Percentiles rank a stretch among this genome's conserved stretches.
Conservation (phyloP, 2,888 invertebrate species). For the Chydorus sphaericus region DNA sequence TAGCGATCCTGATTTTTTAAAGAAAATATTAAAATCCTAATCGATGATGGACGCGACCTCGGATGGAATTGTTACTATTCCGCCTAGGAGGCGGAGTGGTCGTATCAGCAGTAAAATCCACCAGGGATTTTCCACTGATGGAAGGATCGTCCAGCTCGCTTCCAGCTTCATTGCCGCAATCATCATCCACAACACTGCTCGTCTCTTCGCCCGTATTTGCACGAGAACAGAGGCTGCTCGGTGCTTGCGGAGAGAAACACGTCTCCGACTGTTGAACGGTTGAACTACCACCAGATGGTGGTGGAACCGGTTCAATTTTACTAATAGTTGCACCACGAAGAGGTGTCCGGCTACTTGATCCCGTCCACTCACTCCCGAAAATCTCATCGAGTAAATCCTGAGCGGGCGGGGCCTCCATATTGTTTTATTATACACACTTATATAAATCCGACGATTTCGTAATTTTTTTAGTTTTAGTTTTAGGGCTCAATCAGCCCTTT, state of each 20-base stretch:
- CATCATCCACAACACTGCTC: conserved; percentile 11
- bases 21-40: background rate
- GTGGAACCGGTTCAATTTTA: background rate
- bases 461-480: background rate
- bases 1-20: background rate
- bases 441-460: no score
- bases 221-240: no score
- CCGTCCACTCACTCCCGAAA: conserved; percentile 22
- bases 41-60: conserved; percentile 34
- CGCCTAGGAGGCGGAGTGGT: conserved; percentile 23
- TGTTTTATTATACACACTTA: background rate
- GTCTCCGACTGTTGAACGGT: no score
- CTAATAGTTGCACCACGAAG: background rate
- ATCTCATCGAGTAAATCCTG: conserved; percentile 18
- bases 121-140: background rate
- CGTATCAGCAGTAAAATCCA: conserved; percentile 18
- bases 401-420: conserved; percentile 13
- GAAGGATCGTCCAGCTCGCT: background rate
- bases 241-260: conserved; percentile 14
- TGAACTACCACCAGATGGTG: background rate
- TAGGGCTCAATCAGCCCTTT: background rate
- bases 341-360: conserved; percentile 29
- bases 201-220: no score
- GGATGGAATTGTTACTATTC: conserved; percentile 41
- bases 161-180: conserved; percentile 9